Evolutionary conservation across 2,888 invertebrate genomes (phyloP).

Genomic region (Lycia hirtaria): DNA sequence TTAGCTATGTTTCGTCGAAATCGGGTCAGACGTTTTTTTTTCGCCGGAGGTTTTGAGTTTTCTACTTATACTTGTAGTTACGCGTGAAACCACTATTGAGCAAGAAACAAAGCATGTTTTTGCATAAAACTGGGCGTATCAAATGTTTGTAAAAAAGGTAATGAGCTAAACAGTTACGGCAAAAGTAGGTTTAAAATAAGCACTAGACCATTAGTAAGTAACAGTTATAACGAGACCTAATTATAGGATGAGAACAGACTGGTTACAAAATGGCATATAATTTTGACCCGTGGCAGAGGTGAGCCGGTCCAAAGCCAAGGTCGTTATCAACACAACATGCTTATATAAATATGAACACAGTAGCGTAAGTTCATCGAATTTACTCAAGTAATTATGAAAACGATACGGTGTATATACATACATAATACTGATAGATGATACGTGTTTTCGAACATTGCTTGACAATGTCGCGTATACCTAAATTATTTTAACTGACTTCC

Average conservation of each 20-base stretch:
- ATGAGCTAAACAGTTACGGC: not conserved
- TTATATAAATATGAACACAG: constrained; percentile 11
- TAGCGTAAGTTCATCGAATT: constrained; percentile 9
- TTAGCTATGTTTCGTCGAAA: too few relatives aligned
- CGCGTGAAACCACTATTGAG: not conserved
- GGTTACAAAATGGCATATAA: constrained; percentile 21
- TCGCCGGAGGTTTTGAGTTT: not conserved
- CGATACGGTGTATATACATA: too few relatives aligned
- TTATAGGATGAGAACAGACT: constrained; percentile 13
- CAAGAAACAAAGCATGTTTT: not conserved
- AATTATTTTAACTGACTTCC: too few relatives aligned
- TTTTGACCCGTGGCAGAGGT: constrained; percentile 27
- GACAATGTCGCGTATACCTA: too few relatives aligned
- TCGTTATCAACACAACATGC: constrained; percentile 6
- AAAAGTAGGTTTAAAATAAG: constrained; percentile 10
- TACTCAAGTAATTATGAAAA: too few relatives aligned
- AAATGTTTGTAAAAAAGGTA: not conserved
- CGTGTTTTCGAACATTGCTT: too few relatives aligned
- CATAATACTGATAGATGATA: too few relatives aligned
- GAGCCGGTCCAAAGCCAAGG: constrained; percentile 34
- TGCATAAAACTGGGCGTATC: not conserved
- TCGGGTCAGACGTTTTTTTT: too few relatives aligned
- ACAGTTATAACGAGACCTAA: constrained; percentile 20
- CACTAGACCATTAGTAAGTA: constrained; percentile 2
- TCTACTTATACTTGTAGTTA: not conserved